Conservation (phyloP, 1,140 invertebrate genomes). For the Penaeus japonicus region DNA sequence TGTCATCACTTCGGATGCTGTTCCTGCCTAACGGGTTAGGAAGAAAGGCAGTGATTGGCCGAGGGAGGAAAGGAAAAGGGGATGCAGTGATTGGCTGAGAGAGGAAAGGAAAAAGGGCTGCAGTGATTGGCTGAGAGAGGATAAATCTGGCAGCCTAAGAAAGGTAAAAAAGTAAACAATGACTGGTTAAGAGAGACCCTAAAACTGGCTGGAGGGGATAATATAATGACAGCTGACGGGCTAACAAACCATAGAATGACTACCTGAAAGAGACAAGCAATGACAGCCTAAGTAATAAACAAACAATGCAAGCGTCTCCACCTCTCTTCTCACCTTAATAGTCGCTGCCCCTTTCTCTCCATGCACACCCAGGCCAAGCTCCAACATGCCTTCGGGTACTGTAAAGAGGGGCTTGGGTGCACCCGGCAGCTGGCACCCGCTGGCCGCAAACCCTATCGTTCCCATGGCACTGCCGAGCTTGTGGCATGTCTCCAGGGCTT, state of each 20-base stretch:
- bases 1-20: slow-evolving; percentile 65
- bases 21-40: slow-evolving; percentile 61
- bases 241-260: too few relatives aligned
- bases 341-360: slow-evolving; percentile 84
- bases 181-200: too few relatives aligned
- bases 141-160: too few relatives aligned
- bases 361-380: slow-evolving; percentile 84
- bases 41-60: slow-evolving; percentile 61
- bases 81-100: not conserved
- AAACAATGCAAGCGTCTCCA: not conserved
- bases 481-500: slow-evolving; percentile 65
- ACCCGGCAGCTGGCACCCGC: slow-evolving; percentile 78
- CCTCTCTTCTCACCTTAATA: slow-evolving; percentile 65
- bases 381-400: slow-evolving; percentile 75
- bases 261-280: too few relatives aligned
- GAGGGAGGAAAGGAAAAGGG: not conserved
- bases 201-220: too few relatives aligned
- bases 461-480: slow-evolving; percentile 70
- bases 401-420: slow-evolving; percentile 66
- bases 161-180: too few relatives aligned
- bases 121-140: too few relatives aligned
- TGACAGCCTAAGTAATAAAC: too few relatives aligned
- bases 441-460: slow-evolving; percentile 78
- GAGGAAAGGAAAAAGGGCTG: not conserved
- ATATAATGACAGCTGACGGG: too few relatives aligned